Conservation (phyloP, 2,888 invertebrate species). For the Euproctis similis region DNA sequence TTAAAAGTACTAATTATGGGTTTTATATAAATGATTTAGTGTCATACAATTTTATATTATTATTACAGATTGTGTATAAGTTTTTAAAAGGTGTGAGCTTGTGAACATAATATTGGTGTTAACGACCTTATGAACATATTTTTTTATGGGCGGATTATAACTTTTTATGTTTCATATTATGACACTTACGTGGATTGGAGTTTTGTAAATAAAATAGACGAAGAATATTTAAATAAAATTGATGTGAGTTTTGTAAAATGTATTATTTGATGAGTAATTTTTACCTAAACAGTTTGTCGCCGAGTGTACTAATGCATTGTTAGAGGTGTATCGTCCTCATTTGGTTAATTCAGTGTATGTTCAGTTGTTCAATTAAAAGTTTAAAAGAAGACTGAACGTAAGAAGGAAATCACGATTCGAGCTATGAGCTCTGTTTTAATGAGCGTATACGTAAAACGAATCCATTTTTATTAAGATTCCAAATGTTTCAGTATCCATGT, state of each 20-base stretch:
- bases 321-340: conserved; percentile 49
- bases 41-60: conserved; percentile 19
- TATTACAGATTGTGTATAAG: background rate
- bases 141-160: conserved; percentile 10
- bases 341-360: conserved; percentile 63
- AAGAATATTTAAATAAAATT: too few species aligned
- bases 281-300: conserved; percentile 9
- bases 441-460: conserved; percentile 31
- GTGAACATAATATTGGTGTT: conserved; percentile 7
- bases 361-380: conserved; percentile 60
- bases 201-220: conserved; percentile 3
- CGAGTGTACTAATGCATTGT: conserved; percentile 21
- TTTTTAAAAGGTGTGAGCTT: background rate
- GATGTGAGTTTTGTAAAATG: background rate
- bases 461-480: background rate
- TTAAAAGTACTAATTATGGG: conserved; percentile 25
- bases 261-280: too few species aligned
- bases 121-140: conserved; percentile 9
- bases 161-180: conserved; percentile 5
- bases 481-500: too few species aligned
- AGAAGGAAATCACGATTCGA: conserved; percentile 60
- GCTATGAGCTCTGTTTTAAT: conserved; percentile 60
- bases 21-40: conserved; percentile 22
- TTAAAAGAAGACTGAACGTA: conserved; percentile 44
- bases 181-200: background rate